phyloP scores from a whole-genome alignment of 2,113 vertebrate species.

The Lophochroa leadbeateri region DNA sequence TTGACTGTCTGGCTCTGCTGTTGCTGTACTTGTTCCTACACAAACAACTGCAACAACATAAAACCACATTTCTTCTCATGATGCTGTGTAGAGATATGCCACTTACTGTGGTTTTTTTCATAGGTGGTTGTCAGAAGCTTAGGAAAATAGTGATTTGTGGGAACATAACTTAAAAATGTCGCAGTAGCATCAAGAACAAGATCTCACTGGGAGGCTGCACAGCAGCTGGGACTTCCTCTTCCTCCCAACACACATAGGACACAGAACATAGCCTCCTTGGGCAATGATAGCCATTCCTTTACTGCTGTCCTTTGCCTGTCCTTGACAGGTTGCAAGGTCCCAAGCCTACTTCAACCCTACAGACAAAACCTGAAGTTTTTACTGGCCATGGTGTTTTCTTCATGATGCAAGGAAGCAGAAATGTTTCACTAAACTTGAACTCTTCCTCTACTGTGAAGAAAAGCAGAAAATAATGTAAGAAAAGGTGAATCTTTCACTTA shows the following conservation, averaged over 20 bases:
- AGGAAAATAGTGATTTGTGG: not conserved
- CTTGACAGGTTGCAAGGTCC: not conserved
- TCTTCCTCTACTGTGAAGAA: not conserved
- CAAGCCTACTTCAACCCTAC: not conserved
- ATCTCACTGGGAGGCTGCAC: not conserved
- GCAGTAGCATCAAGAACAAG: not conserved
- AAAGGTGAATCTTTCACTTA: not conserved
- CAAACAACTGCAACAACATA: not conserved
- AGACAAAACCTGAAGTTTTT: not conserved
- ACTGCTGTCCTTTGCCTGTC: fast-evolving
- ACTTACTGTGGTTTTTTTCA: not conserved
- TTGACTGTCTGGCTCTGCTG: not conserved
- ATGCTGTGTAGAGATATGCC: not conserved
- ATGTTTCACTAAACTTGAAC: not conserved
- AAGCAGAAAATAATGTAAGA: not conserved
- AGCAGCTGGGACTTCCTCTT: not conserved
- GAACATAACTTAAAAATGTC: not conserved
- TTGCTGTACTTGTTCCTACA: not conserved
- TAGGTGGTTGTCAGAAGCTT: not conserved
- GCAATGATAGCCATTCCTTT: fast-evolving
- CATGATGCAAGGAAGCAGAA: not conserved
- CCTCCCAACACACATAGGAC: fast-evolving
- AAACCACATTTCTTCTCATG: not conserved
- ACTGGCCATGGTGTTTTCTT: fast-evolving
- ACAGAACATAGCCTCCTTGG: not conserved